Evolutionary conservation across 2,797 vertebrate genomes (phyloP).

Genomic region (Channa striata): DNA sequence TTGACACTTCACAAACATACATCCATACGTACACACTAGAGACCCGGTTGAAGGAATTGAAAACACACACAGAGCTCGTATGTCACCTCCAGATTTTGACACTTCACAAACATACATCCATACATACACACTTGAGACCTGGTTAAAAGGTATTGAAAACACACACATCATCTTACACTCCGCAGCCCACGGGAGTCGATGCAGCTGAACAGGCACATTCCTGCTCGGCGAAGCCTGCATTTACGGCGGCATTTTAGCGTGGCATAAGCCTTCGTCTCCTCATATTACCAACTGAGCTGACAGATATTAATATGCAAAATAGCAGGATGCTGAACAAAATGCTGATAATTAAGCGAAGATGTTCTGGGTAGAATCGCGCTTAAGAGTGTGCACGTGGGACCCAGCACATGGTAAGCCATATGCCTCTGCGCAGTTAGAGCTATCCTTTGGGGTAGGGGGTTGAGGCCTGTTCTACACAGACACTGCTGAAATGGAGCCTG

Average conservation of each 20-base stretch:
- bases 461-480: slow-evolving; percentile 51
- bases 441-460: slow-evolving; percentile 76
- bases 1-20: slow-evolving; percentile 49
- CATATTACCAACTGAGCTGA: slow-evolving; percentile 76
- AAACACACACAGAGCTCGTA: slow-evolving; percentile 37
- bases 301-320: slow-evolving; percentile 88
- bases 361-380: slow-evolving; percentile 85
- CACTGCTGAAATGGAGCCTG: slow-evolving; percentile 65
- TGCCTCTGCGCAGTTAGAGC: slow-evolving; percentile 82
- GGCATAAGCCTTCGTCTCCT: slow-evolving; percentile 68
- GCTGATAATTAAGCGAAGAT: slow-evolving; percentile 89
- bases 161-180: slow-evolving; percentile 57
- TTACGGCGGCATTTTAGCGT: slow-evolving; percentile 50
- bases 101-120: slow-evolving; percentile 45
- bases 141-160: slow-evolving; percentile 60
- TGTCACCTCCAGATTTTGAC: slow-evolving; percentile 41
- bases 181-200: slow-evolving; percentile 44
- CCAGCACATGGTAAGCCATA: slow-evolving; percentile 89
- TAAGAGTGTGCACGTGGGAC: slow-evolving; percentile 87
- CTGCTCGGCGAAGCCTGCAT: slow-evolving; percentile 38
- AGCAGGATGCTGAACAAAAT: slow-evolving; percentile 88
- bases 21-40: slow-evolving; percentile 47
- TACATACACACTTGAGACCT: slow-evolving; percentile 57
- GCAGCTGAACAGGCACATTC: slow-evolving; percentile 34
- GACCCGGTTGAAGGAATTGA: slow-evolving; percentile 58